Percentiles rank a stretch among this genome's conserved stretches.
Conservation (phyloP, 1,140 invertebrate genomes). For the Aphaenogaster floridana region DNA sequence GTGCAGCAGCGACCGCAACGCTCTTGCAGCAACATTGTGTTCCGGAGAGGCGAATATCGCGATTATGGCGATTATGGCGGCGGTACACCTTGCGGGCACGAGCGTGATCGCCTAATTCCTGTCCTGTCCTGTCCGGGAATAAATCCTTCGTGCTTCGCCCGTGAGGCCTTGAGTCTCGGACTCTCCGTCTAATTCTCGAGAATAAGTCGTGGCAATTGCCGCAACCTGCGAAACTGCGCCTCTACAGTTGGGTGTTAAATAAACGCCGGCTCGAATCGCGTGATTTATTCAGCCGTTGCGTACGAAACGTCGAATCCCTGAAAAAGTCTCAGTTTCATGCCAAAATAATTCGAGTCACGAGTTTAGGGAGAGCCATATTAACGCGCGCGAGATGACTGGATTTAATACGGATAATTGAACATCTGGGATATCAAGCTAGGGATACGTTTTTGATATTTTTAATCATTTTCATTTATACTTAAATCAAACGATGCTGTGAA, state of each 20-base stretch:
- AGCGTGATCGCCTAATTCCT: conserved; percentile 54
- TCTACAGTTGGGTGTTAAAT: neutral
- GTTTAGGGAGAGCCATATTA: neutral
- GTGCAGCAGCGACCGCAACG: conserved; percentile 39
- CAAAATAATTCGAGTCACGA: neutral
- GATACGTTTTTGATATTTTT: neutral
- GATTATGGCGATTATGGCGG: conserved; percentile 45
- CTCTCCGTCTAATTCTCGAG: conserved; percentile 30
- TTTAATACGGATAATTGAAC: neutral
- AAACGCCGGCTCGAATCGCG: neutral
- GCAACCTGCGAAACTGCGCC: conserved; percentile 10
- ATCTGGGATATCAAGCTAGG: neutral
- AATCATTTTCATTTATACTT: neutral
- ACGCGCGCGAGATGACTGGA: neutral
- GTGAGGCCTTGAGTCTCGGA: conserved; percentile 18
- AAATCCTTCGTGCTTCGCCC: conserved; percentile 37
- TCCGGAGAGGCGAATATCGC: conserved; percentile 45
- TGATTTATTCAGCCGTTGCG: neutral
- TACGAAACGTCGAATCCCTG: neutral
- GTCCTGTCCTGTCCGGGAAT: conserved; percentile 17
- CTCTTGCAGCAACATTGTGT: conserved; percentile 63
- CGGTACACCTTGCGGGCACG: conserved; percentile 42
- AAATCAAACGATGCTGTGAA: neutral
- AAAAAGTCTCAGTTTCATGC: neutral
- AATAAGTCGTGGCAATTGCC: neutral